These are phyloP conservation scores for Cheilinus undulatus DNA, from an alignment of 2,113 vertebrate species.

Conservation along the genomic window DNA sequence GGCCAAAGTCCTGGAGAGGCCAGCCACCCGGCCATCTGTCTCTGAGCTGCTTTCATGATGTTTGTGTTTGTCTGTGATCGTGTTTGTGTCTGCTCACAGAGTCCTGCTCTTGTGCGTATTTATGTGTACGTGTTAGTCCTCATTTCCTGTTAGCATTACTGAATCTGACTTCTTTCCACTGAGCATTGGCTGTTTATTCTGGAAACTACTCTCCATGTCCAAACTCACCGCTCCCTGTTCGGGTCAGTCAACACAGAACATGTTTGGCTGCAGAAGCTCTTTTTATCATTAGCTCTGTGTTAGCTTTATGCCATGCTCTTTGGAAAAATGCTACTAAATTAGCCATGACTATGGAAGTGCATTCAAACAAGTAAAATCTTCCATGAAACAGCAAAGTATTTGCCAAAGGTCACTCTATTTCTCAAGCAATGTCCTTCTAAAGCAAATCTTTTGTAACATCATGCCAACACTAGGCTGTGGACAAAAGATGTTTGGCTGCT, in stretches of 20 bases:
- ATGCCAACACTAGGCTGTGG: too few species aligned
- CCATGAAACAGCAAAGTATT: too few species aligned
- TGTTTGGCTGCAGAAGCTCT: conserved; percentile 15
- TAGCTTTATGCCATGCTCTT: too few species aligned
- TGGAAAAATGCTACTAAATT: too few species aligned
- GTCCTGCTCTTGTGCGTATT: not conserved
- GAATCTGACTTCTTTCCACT: conserved; percentile 39
- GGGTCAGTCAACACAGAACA: conserved; percentile 34
- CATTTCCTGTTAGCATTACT: conserved; percentile 58
- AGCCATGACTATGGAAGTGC: too few species aligned
- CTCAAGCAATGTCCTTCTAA: too few species aligned
- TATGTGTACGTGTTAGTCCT: conserved; percentile 28
- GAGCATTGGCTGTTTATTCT: conserved; percentile 61
- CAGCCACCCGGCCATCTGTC: conserved; percentile 17
- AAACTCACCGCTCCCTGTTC: conserved; percentile 40
- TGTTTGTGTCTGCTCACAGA: conserved; percentile 37
- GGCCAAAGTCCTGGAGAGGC: conserved; percentile 45
- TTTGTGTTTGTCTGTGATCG: conserved; percentile 32
- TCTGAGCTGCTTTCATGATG: conserved; percentile 34
- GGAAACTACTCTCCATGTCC: conserved; percentile 48
- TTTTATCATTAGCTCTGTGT: conserved; percentile 2
- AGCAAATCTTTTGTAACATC: too few species aligned
- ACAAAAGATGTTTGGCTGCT: too few species aligned
- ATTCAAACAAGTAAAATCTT: too few species aligned
- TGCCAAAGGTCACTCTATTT: too few species aligned